Base-by-base conservation (phyloP, 2,113 vertebrate genomes). In the Colius striatus region DNA sequence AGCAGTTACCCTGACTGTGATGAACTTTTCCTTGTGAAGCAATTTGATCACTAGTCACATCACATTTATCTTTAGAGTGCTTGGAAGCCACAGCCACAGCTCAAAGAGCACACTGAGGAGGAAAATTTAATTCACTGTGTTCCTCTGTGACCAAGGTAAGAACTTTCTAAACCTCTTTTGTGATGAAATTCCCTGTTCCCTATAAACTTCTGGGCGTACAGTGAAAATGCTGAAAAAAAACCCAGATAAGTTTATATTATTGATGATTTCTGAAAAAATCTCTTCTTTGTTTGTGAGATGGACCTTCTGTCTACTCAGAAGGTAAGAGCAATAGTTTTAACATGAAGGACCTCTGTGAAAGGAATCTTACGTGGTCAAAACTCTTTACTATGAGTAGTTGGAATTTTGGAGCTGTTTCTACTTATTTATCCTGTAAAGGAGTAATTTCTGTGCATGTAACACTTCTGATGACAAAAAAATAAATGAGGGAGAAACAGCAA, bases 1-100 rank as follows among this genome's bases (percentile, higher is more conserved):
- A 95, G 94, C 91, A 93, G 85, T 81, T 94, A 30, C 34, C 63
- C 27, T 87, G 75, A 29, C 70, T 79, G 20, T 51, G 83, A 72
- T 88, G 92, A 90, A 84, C 76, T 92, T 92, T 65, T 92, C 61
- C 53, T 94, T 72, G 36, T 7, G 79, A 80, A 74, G 87, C 55
- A 10, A 13, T 77, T 73, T 83, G 55, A 55, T 84, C 48, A 5
- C 34, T 86, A 74, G 50, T 68, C 82, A 84, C 83, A 90, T 67
- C 82, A 45, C 78, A 76, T 54, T 74, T 73, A 25, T 32, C 55
- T 92, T 55, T 71, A 54, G 53, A 87, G 27, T 13, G 15, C 32
- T 73, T n/a, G 14, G 90, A 67, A 95, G 67, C 50, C n/a, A 5
- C 62, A 71, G 34, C 20, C 41, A n/a, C 62, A 71, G 51, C 67